Evolutionary conservation across 2,797 vertebrate genomes (phyloP).

Genomic region (Ambastaia sidthimunki): DNA sequence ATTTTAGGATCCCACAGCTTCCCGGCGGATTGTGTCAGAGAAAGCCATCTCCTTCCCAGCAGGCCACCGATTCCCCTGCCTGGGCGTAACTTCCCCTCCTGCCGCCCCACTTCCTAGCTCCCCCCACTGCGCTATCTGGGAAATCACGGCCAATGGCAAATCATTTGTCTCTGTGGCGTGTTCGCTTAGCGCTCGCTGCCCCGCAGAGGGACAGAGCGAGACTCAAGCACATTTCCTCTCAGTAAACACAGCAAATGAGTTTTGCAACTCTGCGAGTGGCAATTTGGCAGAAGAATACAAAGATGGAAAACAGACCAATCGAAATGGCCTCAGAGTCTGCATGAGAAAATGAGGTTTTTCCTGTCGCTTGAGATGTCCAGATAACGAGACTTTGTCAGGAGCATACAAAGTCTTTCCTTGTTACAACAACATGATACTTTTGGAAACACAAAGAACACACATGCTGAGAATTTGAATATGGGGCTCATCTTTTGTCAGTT

Average conservation of each 20-base stretch:
- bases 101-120: constrained; percentile 66
- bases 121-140: constrained; percentile 77
- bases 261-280: constrained; percentile 33
- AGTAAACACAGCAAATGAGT: constrained; percentile 52
- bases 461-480: not conserved
- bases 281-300: constrained; percentile 62
- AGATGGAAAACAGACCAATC: constrained; percentile 23
- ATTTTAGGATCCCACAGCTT: constrained; percentile 72
- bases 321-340: not conserved
- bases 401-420: not conserved
- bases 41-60: constrained; percentile 83
- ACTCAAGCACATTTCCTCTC: constrained; percentile 31
- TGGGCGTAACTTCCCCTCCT: constrained; percentile 65
- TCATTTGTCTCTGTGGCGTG: constrained; percentile 74
- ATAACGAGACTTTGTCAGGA: constrained; percentile 19
- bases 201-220: constrained; percentile 49
- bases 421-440: not conserved
- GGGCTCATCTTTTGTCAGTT: not conserved
- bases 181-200: constrained; percentile 57
- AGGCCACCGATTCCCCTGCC: constrained; percentile 72
- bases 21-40: constrained; percentile 74
- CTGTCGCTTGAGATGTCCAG: constrained; percentile 23
- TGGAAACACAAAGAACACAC: not conserved
- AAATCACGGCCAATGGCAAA: constrained; percentile 76
- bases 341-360: constrained; percentile 37